These are phyloP conservation scores for Aporophyla nigra DNA, from an alignment of 2,888 invertebrate genomes.

Conservation along the genomic window DNA sequence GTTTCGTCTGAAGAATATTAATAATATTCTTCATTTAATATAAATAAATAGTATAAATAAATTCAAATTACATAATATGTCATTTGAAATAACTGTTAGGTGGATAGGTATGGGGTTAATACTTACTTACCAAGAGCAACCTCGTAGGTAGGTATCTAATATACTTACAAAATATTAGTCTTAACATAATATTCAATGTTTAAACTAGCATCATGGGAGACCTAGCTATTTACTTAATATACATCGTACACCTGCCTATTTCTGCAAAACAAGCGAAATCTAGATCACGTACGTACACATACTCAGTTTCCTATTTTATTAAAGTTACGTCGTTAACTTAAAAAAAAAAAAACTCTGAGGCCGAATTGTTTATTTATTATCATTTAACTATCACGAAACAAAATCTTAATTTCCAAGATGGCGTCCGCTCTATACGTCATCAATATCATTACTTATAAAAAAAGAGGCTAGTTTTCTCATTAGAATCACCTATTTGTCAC, in stretches of 20 bases:
- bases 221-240: too few species aligned
- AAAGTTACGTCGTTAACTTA: too few species aligned
- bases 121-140: background rate
- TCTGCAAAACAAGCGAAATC: background rate
- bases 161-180: background rate
- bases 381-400: conserved; percentile 8
- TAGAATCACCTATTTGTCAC: conserved; percentile 65
- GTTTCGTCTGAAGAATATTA: background rate
- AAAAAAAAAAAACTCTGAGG: conserved; percentile 4
- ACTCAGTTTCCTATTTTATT: too few species aligned
- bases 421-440: conserved; percentile 5
- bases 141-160: background rate
- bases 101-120: background rate
- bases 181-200: too few species aligned
- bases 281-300: too few species aligned
- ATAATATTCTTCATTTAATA: too few species aligned
- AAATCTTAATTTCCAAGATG: conserved; percentile 36
- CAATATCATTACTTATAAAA: conserved; percentile 3
- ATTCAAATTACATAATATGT: too few species aligned
- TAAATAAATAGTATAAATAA: too few species aligned
- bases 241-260: background rate
- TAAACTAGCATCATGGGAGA: too few species aligned
- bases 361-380: conserved; percentile 1
- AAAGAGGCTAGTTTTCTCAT: conserved; percentile 34
- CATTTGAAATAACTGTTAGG: background rate